These are phyloP conservation scores for Acrocera orbiculus DNA, from an alignment of 2,888 invertebrate genomes.

Conservation along the genomic window DNA sequence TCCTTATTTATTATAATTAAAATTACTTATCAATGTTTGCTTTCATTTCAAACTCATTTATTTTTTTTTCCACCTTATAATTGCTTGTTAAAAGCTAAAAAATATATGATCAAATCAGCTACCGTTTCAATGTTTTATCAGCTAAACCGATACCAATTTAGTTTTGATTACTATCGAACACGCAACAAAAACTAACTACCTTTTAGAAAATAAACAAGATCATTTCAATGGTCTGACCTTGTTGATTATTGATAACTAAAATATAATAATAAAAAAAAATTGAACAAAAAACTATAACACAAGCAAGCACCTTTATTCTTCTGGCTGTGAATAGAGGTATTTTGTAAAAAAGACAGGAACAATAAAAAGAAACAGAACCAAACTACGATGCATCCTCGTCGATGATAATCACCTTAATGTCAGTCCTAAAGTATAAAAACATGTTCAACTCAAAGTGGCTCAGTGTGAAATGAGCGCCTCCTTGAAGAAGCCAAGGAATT, in stretches of 20 bases:
- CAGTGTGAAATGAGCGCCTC: constrained; percentile 8
- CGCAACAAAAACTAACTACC: constrained; percentile 2
- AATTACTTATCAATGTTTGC: too few relatives aligned
- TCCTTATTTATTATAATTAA: too few relatives aligned
- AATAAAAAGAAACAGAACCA: constrained; percentile 13
- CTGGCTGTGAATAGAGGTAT: too few relatives aligned
- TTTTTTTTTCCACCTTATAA: neutral
- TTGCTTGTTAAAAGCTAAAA: too few relatives aligned
- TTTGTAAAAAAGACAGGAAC: constrained; percentile 3
- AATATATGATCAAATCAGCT: constrained; percentile 8
- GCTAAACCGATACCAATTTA: constrained; percentile 9
- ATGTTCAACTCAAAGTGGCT: constrained; percentile 19
- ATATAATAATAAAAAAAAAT: neutral
- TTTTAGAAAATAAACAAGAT: neutral
- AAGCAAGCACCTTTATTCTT: neutral
- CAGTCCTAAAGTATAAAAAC: constrained; percentile 29
- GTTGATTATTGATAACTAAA: neutral
- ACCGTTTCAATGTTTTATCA: constrained; percentile 9
- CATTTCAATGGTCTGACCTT: neutral
- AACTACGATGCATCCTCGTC: constrained; percentile 6
- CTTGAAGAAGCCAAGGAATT: constrained; percentile 6
- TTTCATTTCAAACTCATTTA: neutral
- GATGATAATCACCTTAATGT: constrained; percentile 10
- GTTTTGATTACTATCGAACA: constrained; percentile 11
- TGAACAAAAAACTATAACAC: neutral